These are phyloP conservation scores for Elmis aenea DNA, from an alignment of 2,888 invertebrate genomes.

Conservation along the genomic window DNA sequence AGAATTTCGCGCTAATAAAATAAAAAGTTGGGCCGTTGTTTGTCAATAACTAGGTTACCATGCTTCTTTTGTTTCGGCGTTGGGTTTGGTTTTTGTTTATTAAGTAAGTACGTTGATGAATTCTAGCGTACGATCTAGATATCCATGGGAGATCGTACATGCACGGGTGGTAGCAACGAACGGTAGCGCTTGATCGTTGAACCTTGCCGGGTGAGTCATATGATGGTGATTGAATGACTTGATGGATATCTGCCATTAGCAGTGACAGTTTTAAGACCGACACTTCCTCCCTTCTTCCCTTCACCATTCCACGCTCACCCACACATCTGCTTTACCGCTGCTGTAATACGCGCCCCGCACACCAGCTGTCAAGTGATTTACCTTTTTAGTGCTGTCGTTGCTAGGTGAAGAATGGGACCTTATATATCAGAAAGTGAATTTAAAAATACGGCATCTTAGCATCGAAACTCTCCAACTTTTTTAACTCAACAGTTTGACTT, in stretches of 20 bases:
- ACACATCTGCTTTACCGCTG: slow-evolving; percentile 31
- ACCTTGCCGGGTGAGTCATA: slow-evolving; percentile 37
- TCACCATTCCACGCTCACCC: slow-evolving; percentile 22
- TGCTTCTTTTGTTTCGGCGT: no score
- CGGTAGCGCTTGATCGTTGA: slow-evolving; percentile 32
- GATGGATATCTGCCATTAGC: slow-evolving; percentile 49
- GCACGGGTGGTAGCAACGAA: slow-evolving; percentile 25
- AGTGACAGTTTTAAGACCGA: slow-evolving; percentile 48
- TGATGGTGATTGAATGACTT: slow-evolving; percentile 47
- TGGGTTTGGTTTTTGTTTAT: no score
- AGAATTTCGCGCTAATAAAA: no score
- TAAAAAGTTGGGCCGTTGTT: no score
- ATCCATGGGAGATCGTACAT: no score
- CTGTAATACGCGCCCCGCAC: slow-evolving; percentile 25
- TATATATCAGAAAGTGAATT: no score
- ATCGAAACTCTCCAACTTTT: no score
- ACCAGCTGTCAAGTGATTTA: slow-evolving; percentile 40
- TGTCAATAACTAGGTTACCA: no score
- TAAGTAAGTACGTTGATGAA: no score
- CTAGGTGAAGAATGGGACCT: slow-evolving; percentile 19
- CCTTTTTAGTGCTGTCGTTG: slow-evolving; percentile 35
- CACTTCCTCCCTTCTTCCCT: slow-evolving; percentile 27
- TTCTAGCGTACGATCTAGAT: no score
- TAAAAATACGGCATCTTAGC: no score
- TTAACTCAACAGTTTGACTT: no score